Percentiles rank a stretch among this genome's conserved stretches.
phyloP scores from a whole-genome alignment of 1,140 invertebrate species.

The Pogonus chalceus region DNA sequence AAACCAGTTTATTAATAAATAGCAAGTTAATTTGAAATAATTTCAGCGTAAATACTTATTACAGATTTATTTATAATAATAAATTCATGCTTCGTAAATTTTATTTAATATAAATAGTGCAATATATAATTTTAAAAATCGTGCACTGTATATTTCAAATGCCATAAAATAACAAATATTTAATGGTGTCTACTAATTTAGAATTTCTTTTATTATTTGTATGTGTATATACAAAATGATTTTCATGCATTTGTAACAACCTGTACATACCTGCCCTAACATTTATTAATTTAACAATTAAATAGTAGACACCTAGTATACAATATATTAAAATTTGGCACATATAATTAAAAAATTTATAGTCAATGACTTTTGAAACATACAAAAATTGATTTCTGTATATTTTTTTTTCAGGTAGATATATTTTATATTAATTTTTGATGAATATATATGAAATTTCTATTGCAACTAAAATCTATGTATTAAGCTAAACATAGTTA shows the following conservation, averaged over 20 bases:
- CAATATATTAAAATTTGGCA: not conserved
- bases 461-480: not conserved
- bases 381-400: not conserved
- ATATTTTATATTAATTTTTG: no score
- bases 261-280: not conserved
- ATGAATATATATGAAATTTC: no score
- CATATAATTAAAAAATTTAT: not conserved
- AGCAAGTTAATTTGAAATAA: no score
- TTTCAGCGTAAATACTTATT: no score
- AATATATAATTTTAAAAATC: not conserved
- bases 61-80: not conserved
- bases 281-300: not conserved
- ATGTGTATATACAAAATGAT: not conserved
- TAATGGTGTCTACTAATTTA: not conserved
- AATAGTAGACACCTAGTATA: not conserved
- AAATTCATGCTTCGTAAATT: not conserved
- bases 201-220: not conserved
- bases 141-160: constrained; percentile 5
- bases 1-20: no score
- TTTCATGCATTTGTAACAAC: not conserved
- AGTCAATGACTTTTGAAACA: not conserved
- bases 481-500: not conserved
- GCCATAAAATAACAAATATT: not conserved
- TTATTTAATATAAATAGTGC: not conserved
- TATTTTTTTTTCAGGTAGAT: no score